phyloP scores from a whole-genome alignment of 2,113 vertebrate genomes.

The Spheniscus mendiculus region DNA sequence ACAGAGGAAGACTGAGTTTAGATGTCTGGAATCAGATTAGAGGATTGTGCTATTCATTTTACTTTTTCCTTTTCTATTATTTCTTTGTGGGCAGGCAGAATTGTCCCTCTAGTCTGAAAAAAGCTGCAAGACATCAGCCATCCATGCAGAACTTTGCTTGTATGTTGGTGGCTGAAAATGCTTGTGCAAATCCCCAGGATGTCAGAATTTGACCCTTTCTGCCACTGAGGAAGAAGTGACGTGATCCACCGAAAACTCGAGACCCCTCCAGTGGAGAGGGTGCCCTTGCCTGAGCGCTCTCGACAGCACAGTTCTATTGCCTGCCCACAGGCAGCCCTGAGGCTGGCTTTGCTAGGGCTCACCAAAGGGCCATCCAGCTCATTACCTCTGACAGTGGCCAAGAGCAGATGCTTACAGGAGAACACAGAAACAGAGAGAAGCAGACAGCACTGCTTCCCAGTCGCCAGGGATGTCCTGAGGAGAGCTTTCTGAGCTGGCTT shows the following conservation, averaged over 20 bases:
- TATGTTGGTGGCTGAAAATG: neutral
- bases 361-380: neutral
- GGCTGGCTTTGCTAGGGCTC: neutral
- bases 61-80: neutral
- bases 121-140: neutral
- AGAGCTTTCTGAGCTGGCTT: neutral
- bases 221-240: neutral
- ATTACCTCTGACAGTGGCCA: neutral
- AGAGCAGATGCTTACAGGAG: neutral
- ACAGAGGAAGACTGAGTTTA: neutral
- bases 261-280: neutral
- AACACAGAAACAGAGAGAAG: neutral
- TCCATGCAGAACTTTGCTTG: neutral
- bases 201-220: neutral
- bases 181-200: neutral
- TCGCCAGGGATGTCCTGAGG: neutral
- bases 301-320: neutral
- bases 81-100: neutral
- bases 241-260: accelerated
- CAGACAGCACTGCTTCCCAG: neutral
- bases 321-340: accelerated
- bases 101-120: neutral
- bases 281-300: neutral
- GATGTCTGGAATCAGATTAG: neutral
- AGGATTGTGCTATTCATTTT: neutral